Percentiles rank a stretch among this genome's conserved stretches.
Evolutionary conservation across 53 echinoderm and acorn worm genomes (phyloP).

Genomic region (Henricia sp.): DNA sequence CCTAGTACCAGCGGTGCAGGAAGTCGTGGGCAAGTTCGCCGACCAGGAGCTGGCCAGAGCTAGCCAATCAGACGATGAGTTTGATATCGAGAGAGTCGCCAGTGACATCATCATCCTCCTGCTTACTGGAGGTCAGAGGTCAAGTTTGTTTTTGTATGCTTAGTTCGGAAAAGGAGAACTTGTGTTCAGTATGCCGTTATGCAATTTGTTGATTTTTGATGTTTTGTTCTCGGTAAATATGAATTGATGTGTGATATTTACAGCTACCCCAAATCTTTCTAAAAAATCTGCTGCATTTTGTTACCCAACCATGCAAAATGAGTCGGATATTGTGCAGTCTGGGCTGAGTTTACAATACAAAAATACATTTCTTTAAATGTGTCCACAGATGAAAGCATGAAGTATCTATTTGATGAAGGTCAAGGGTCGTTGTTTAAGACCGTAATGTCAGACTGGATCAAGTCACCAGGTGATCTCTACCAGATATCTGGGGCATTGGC

Average conservation of each 20-base stretch:
- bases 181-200: no score
- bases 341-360: no score
- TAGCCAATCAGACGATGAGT: conserved; percentile 83
- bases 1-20: conserved; percentile 69
- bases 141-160: no score
- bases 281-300: no score
- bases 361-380: no score
- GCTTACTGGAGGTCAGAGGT: conserved; percentile 90
- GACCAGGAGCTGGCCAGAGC: conserved; percentile 53
- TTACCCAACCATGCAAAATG: no score
- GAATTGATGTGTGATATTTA: no score
- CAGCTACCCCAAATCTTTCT: no score
- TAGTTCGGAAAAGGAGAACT: no score
- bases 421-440: conserved; percentile 78
- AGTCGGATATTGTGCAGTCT: no score
- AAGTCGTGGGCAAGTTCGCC: conserved; percentile 66
- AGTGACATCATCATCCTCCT: conserved; percentile 92
- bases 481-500: conserved; percentile 94
- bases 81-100: conserved; percentile 86
- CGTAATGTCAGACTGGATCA: conserved; percentile 87
- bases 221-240: no score
- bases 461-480: conserved; percentile 71
- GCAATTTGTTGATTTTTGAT: no score
- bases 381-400: conserved; percentile 97
- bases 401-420: conserved; percentile 84